Percentiles rank a stretch among this genome's conserved stretches.
Conservation (phyloP, 2,797 vertebrate genomes). For the Pagetopsis macropterus region DNA sequence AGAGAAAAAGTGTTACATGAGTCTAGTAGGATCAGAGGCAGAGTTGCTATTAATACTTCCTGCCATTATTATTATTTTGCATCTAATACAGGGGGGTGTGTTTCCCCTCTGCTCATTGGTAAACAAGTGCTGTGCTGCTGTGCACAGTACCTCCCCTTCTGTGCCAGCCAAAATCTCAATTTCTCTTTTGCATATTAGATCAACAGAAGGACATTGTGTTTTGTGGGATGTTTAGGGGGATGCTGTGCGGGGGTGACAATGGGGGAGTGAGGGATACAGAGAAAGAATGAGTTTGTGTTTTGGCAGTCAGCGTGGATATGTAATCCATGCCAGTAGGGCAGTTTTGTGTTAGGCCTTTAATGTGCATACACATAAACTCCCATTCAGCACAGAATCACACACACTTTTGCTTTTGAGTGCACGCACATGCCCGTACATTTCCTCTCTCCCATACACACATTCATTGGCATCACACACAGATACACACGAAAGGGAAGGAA, state of each 20-base stretch:
- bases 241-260: slow-evolving; percentile 44
- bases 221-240: slow-evolving; percentile 33
- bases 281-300: slow-evolving; percentile 65
- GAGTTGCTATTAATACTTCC: slow-evolving; percentile 59
- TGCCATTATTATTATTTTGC: slow-evolving; percentile 52
- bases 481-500: slow-evolving; percentile 39
- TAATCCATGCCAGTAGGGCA: slow-evolving; percentile 73
- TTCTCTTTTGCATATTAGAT: slow-evolving; percentile 52
- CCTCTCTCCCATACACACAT: background rate
- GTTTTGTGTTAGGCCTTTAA: slow-evolving; percentile 56
- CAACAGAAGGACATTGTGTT: slow-evolving; percentile 71
- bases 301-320: slow-evolving; percentile 70
- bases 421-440: slow-evolving; percentile 2
- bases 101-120: slow-evolving; percentile 41
- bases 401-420: slow-evolving; percentile 13
- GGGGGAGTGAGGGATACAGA: slow-evolving; percentile 27
- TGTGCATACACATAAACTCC: slow-evolving; percentile 29
- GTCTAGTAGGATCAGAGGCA: slow-evolving; percentile 29
- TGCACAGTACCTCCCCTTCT: slow-evolving; percentile 25
- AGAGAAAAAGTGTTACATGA: slow-evolving; percentile 7
- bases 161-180: slow-evolving; percentile 38
- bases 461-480: slow-evolving; percentile 5
- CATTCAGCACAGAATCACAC: background rate
- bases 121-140: slow-evolving; percentile 44
- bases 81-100: slow-evolving; percentile 49